These are phyloP conservation scores for Ammospiza caudacuta DNA, from an alignment of 2,113 vertebrate species.

Conservation along the genomic window DNA sequence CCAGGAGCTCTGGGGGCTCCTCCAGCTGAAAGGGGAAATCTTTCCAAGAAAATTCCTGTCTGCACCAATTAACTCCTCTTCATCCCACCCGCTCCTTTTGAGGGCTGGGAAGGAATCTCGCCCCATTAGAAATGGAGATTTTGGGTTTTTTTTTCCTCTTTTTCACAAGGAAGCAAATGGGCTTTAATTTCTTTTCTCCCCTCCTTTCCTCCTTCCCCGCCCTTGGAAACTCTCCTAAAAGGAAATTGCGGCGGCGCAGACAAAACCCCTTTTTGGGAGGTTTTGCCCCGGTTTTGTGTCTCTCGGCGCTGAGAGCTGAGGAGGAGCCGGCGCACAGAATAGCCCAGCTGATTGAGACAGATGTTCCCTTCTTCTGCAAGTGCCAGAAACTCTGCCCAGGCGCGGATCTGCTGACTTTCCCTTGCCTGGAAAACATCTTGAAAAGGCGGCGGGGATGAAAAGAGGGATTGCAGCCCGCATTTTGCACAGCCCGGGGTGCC, in stretches of 20 bases:
- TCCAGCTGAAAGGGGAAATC: neutral
- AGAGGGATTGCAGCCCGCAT: constrained; percentile 53
- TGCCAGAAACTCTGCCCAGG: constrained; percentile 41
- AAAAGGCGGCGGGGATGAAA: constrained; percentile 61
- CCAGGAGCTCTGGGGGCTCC: neutral
- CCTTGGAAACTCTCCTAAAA: neutral
- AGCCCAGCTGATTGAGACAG: constrained; percentile 68
- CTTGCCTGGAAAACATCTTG: constrained; percentile 62
- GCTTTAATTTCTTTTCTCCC: constrained; percentile 57
- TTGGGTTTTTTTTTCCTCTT: neutral
- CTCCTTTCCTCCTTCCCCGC: constrained; percentile 43
- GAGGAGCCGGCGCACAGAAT: neutral
- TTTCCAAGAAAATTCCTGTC: neutral
- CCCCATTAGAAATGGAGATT: neutral
- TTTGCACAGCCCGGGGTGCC: constrained; percentile 75
- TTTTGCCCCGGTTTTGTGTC: constrained; percentile 33
- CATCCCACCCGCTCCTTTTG: neutral
- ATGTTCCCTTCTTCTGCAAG: constrained; percentile 63
- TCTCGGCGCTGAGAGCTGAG: neutral
- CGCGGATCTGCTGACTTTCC: constrained; percentile 80
- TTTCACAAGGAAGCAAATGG: neutral
- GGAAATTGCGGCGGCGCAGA: constrained; percentile 8
- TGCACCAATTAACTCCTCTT: neutral
- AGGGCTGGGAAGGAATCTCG: neutral
- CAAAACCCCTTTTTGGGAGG: neutral